These are phyloP conservation scores for Ceyx erithaca DNA, from an alignment of 2,797 vertebrate genomes.

Conservation along the genomic window DNA sequence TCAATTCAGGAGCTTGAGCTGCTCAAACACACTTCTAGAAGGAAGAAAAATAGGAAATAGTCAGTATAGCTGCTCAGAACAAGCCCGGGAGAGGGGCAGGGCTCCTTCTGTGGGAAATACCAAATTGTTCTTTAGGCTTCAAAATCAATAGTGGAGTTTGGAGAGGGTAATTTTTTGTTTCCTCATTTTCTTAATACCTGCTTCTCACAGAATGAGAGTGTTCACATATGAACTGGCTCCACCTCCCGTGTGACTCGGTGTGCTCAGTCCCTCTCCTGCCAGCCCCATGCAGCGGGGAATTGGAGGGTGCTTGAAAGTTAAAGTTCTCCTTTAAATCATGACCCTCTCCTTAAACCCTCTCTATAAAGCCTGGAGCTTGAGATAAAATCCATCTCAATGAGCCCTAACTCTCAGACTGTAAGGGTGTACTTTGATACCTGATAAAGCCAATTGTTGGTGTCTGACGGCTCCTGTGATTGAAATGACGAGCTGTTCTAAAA, in stretches of 20 bases:
- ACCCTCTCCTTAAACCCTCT: neutral
- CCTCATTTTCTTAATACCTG: neutral
- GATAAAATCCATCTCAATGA: neutral
- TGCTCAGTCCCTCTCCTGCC: neutral
- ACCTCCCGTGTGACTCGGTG: fast-evolving
- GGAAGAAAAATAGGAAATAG: neutral
- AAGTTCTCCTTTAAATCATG: neutral
- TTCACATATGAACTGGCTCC: neutral
- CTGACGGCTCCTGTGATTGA: neutral
- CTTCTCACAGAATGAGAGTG: neutral
- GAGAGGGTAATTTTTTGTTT: neutral
- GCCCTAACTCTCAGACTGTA: neutral
- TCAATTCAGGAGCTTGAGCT: constrained; percentile 8
- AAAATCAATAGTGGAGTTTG: neutral
- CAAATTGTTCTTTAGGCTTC: neutral
- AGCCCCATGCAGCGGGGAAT: fast-evolving
- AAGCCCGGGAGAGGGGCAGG: fast-evolving
- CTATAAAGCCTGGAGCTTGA: neutral
- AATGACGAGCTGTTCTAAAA: neutral
- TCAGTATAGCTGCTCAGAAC: neutral
- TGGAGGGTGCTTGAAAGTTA: neutral
- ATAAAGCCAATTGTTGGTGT: neutral
- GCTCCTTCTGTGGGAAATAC: neutral
- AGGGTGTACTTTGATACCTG: neutral
- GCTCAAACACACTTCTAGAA: neutral